These are phyloP conservation scores for Diaperis boleti DNA, from an alignment of 2,888 invertebrate species.

Conservation along the genomic window DNA sequence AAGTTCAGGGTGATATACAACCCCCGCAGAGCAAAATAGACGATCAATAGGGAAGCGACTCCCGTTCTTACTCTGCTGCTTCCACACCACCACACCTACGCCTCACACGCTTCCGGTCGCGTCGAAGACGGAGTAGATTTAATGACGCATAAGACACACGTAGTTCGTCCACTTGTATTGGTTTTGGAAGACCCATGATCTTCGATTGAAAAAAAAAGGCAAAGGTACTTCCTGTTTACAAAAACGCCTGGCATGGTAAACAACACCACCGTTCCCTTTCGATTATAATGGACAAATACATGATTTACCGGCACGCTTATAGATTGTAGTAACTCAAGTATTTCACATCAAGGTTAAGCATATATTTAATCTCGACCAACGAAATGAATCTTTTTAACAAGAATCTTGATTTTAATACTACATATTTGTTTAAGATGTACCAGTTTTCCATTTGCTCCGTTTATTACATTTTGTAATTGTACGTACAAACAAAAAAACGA, in stretches of 20 bases:
- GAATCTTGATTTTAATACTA: neutral
- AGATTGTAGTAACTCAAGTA: neutral
- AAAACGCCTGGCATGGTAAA: no score
- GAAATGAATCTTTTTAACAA: neutral
- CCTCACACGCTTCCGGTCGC: constrained; percentile 50
- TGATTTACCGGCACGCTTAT: neutral
- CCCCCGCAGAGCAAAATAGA: constrained; percentile 45
- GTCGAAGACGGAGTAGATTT: constrained; percentile 40
- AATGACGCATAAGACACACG: constrained; percentile 45
- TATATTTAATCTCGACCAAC: constrained; percentile 6
- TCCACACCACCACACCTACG: constrained; percentile 50
- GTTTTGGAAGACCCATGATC: neutral
- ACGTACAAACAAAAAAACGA: no score
- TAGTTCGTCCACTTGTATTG: neutral
- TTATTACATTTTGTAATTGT: no score
- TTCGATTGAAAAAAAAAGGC: neutral
- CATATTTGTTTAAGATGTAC: no score
- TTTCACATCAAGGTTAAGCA: constrained; percentile 5
- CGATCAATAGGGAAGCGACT: constrained; percentile 53
- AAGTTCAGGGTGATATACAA: constrained; percentile 48
- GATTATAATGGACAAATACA: neutral
- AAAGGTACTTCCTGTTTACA: neutral
- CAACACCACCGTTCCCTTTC: neutral
- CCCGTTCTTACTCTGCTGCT: constrained; percentile 44
- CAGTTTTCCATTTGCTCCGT: no score